phyloP scores from a whole-genome alignment of 2,797 vertebrate genomes.

The Crypturellus tataupa region DNA sequence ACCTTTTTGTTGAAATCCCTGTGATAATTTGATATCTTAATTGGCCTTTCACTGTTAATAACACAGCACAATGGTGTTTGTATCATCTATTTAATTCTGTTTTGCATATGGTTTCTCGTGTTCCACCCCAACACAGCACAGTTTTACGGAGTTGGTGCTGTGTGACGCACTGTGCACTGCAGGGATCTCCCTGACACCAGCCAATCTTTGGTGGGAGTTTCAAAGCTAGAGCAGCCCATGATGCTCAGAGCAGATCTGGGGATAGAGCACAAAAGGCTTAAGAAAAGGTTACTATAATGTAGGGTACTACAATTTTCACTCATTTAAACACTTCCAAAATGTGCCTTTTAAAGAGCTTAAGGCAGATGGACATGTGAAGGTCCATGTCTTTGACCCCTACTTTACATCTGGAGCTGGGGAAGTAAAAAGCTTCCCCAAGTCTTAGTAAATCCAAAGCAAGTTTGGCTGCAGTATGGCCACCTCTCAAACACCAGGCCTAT shows the following conservation, averaged over 20 bases:
- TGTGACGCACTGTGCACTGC: neutral
- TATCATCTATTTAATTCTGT: neutral
- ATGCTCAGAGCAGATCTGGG: neutral
- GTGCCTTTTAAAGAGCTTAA: neutral
- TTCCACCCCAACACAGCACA: neutral
- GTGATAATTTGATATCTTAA: slow-evolving; percentile 1
- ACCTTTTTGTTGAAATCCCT: slow-evolving; percentile 19
- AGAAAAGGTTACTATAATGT: neutral
- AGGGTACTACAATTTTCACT: neutral
- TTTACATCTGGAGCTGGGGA: neutral
- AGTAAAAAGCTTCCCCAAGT: neutral
- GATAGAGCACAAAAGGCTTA: neutral
- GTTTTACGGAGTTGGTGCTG: neutral
- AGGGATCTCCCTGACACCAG: neutral
- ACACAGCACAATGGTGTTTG: neutral
- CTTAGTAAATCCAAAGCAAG: neutral
- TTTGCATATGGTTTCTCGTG: fast-evolving
- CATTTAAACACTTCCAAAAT: neutral
- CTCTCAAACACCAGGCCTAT: neutral
- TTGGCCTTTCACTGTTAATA: neutral
- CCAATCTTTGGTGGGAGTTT: neutral
- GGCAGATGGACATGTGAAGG: neutral
- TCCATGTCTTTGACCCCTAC: neutral
- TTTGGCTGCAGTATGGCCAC: neutral
- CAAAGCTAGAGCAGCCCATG: neutral